phyloP scores from a whole-genome alignment of 1,140 invertebrate genomes.

The Wasmannia auropunctata region DNA sequence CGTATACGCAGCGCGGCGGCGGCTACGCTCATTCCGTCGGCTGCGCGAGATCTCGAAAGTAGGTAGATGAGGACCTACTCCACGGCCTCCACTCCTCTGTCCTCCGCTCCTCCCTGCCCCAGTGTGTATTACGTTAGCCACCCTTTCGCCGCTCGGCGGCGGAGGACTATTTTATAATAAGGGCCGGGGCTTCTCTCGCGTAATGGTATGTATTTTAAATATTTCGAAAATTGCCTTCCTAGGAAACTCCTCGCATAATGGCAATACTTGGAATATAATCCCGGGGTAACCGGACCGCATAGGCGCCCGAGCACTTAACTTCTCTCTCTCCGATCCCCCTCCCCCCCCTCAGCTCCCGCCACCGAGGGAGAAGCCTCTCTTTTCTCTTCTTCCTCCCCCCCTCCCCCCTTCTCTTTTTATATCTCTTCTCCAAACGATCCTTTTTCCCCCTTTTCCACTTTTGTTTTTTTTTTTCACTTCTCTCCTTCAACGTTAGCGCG shows the following conservation, averaged over 20 bases:
- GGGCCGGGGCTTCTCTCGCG: conserved; percentile 76
- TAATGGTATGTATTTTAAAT: conserved; percentile 85
- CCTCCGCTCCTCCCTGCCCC: neutral
- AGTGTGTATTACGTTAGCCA: conserved; percentile 59
- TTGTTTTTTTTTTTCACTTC: conserved; percentile 1
- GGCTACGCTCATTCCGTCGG: conserved; percentile 9
- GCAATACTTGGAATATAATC: conserved; percentile 84
- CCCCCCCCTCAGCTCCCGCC: neutral
- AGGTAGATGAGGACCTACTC: conserved; percentile 18
- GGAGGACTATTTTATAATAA: conserved; percentile 82
- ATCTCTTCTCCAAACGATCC: conserved; percentile 50
- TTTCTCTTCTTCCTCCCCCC: neutral
- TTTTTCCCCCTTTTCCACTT: neutral
- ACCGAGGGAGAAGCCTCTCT: neutral
- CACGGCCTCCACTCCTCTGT: neutral
- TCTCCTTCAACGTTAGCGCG: conserved; percentile 1
- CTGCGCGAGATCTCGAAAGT: conserved; percentile 44
- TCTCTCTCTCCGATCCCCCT: conserved; percentile 55
- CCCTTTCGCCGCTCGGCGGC: conserved; percentile 40
- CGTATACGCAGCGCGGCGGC: conserved; percentile 18
- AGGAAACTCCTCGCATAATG: conserved; percentile 82
- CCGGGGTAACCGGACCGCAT: conserved; percentile 78
- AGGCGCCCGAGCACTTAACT: conserved; percentile 77
- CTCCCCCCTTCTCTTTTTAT: conserved; percentile 16
- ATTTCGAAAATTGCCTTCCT: conserved; percentile 85